Conservation (phyloP, 1,140 invertebrate species). For the Anadara kagoshimensis region DNA sequence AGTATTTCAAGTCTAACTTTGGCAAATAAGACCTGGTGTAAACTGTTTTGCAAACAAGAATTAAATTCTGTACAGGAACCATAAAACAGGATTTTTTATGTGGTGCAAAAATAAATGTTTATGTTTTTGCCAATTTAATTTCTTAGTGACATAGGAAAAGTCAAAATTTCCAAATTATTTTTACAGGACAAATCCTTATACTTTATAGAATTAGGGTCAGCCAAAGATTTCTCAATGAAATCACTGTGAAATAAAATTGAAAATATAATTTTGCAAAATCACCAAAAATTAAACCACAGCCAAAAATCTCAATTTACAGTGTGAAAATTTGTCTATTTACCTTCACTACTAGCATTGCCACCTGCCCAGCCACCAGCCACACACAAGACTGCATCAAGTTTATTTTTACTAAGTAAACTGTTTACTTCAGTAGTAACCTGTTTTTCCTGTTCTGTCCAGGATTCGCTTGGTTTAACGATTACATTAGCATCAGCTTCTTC, state of each 20-base stretch:
- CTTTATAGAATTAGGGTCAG: background rate
- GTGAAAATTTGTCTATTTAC: constrained; percentile 44
- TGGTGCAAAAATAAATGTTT: no score
- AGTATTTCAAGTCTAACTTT: no score
- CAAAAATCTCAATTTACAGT: background rate
- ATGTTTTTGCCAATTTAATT: no score
- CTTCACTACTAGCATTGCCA: constrained; percentile 79
- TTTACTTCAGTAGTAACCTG: constrained; percentile 59
- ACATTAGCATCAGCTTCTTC: constrained; percentile 93
- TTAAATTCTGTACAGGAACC: no score
- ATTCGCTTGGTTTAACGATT: constrained; percentile 83
- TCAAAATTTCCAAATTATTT: background rate
- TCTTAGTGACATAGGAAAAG: no score
- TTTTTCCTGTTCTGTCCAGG: constrained; percentile 85
- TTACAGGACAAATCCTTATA: background rate
- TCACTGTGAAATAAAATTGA: background rate
- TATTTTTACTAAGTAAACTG: constrained; percentile 72
- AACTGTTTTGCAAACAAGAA: no score
- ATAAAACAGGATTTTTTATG: no score
- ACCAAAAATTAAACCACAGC: background rate
- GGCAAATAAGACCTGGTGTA: no score
- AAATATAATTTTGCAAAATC: background rate
- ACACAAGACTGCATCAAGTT: constrained; percentile 97
- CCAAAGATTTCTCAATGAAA: background rate
- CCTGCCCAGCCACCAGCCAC: constrained; percentile 99